Percentiles rank a stretch among this genome's conserved stretches.
Evolutionary conservation across 2,888 invertebrate genomes (phyloP).

Genomic region (Rhodophaea formosa): DNA sequence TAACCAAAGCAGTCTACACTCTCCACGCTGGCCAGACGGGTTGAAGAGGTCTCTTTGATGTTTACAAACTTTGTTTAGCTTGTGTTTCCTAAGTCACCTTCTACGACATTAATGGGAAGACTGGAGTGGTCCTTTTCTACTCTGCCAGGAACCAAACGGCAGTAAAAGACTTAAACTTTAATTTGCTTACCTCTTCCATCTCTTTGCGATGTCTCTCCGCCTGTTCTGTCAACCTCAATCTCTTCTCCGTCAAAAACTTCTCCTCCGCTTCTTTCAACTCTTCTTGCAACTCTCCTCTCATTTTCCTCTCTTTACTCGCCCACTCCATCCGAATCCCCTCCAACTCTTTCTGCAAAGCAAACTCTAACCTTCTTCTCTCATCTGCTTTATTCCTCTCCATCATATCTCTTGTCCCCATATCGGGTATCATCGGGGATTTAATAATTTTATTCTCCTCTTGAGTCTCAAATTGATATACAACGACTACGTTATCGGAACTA

Average conservation of each 20-base stretch:
- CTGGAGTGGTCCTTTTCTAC: no score
- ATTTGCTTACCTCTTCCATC: conserved; percentile 69
- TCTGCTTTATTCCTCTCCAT: conserved; percentile 68
- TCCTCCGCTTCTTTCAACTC: conserved; percentile 77
- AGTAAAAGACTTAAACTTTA: no score
- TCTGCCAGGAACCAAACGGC: no score
- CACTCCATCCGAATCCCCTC: conserved; percentile 80
- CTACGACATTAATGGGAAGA: no score
- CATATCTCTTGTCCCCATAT: conserved; percentile 65
- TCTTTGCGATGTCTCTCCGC: conserved; percentile 70
- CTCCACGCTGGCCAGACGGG: no score
- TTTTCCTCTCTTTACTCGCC: conserved; percentile 78
- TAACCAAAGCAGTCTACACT: no score
- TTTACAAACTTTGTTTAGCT: no score
- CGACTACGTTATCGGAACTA: conserved; percentile 68
- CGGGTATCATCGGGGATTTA: conserved; percentile 63
- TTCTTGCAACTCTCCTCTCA: conserved; percentile 75
- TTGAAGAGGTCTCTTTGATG: no score
- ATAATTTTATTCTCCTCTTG: conserved; percentile 60
- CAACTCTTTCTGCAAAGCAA: conserved; percentile 73
- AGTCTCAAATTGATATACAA: conserved; percentile 72
- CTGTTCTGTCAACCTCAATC: conserved; percentile 65
- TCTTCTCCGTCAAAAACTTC: conserved; percentile 64
- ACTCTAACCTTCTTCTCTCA: conserved; percentile 65
- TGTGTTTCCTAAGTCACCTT: no score